Evolutionary conservation across 2,113 vertebrate species (phyloP).

Genomic region (Spermophilus dauricus): DNA sequence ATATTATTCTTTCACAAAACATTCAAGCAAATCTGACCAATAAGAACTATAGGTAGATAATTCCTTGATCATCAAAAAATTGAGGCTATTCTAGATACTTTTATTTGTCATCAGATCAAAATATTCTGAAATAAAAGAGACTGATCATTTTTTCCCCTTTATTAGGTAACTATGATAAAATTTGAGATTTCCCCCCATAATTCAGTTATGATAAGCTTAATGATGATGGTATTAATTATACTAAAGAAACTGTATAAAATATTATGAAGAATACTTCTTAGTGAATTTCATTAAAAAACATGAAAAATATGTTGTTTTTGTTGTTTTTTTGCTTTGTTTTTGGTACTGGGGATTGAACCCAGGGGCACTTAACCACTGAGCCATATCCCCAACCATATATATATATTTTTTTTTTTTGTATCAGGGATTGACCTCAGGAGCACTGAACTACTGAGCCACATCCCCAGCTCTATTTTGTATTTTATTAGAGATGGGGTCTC

Average conservation of each 20-base stretch:
- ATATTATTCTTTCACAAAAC: background rate
- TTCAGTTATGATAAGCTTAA: background rate
- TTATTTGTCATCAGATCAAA: background rate
- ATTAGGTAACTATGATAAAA: background rate
- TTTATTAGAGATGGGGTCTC: too few species aligned
- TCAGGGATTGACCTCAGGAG: too few species aligned
- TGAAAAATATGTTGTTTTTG: background rate
- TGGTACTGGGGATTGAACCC: too few species aligned
- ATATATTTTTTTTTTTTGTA: too few species aligned
- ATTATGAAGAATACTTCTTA: background rate
- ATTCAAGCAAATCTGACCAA: background rate
- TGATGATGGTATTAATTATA: background rate
- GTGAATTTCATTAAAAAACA: background rate
- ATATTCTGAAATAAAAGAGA: background rate
- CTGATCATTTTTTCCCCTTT: background rate
- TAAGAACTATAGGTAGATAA: background rate
- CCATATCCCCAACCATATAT: too few species aligned
- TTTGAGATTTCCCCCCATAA: conserved; percentile 9
- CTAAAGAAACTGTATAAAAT: conserved; percentile 35
- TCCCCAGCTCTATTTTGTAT: too few species aligned
- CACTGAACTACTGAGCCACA: too few species aligned
- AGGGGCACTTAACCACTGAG: too few species aligned
- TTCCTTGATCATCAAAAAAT: background rate
- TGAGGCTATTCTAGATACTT: background rate
- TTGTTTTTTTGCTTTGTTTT: too few species aligned